phyloP scores from a whole-genome alignment of 37 sponge, comb jelly and placozoan genomes.

The Dysidea cf. avara region DNA sequence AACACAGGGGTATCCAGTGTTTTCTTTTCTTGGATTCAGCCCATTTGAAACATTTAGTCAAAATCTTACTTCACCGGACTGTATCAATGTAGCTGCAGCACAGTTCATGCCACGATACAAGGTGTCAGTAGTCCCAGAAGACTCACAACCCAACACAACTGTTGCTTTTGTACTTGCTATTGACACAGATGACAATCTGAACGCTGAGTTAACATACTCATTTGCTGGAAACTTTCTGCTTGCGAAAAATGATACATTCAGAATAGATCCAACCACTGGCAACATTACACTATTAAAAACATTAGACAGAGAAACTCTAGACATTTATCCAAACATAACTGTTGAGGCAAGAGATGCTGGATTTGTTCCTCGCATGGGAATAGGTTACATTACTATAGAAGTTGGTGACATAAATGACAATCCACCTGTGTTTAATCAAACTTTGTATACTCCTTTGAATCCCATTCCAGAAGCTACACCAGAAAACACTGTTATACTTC shows the following conservation, averaged over 20 bases:
- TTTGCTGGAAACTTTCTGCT: slow-evolving; percentile 1
- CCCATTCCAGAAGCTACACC: slow-evolving; percentile 35
- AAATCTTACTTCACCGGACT: slow-evolving; percentile 45
- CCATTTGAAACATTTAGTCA: slow-evolving; percentile 34
- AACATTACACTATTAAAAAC: slow-evolving; percentile 21
- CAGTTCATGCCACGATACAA: slow-evolving; percentile 27
- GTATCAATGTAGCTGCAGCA: slow-evolving; percentile 54
- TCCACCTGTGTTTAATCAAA: not conserved
- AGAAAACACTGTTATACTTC: slow-evolving; percentile 5
- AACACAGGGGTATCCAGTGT: slow-evolving; percentile 5
- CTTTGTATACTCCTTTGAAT: not conserved
- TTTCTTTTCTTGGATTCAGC: slow-evolving; percentile 38
- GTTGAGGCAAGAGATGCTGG: slow-evolving; percentile 34
- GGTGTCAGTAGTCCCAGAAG: slow-evolving; percentile 7
- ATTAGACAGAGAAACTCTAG: slow-evolving; percentile 49
- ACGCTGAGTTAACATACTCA: slow-evolving; percentile 25
- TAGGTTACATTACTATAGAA: no score
- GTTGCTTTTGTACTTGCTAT: slow-evolving; percentile 59
- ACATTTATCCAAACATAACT: slow-evolving; percentile 27
- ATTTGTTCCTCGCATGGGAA: not conserved
- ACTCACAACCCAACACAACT: slow-evolving; percentile 2
- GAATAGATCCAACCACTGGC: slow-evolving; percentile 49
- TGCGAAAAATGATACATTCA: slow-evolving; percentile 25
- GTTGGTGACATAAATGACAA: no score
- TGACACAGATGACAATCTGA: slow-evolving; percentile 56